These are phyloP conservation scores for Drosophila mayri DNA, from an alignment of 1,140 invertebrate species.

Conservation along the genomic window DNA sequence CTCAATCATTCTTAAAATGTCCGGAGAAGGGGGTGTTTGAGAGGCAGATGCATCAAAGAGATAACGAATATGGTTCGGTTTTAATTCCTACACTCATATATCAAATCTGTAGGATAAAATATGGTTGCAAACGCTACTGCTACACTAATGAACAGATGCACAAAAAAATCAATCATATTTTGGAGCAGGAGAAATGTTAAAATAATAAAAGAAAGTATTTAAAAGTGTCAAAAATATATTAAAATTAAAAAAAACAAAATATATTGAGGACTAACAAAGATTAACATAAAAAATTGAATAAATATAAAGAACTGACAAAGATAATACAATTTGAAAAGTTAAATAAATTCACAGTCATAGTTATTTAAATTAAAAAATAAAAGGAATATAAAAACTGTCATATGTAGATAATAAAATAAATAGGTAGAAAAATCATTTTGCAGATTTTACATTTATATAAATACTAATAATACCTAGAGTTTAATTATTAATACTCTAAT, in stretches of 20 bases:
- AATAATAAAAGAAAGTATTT: too few species aligned
- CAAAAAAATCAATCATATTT: slow-evolving; percentile 18
- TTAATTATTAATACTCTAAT: neutral
- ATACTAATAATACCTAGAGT: neutral
- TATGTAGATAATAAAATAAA: neutral
- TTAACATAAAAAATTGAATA: neutral
- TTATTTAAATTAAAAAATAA: neutral
- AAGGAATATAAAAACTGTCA: neutral
- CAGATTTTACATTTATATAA: neutral
- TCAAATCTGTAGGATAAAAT: slow-evolving; percentile 15
- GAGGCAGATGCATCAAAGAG: slow-evolving; percentile 30
- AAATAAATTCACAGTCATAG: too few species aligned
- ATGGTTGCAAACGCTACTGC: slow-evolving; percentile 10
- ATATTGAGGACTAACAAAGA: neutral
- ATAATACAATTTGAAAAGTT: too few species aligned
- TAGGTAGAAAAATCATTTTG: too few species aligned
- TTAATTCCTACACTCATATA: slow-evolving; percentile 34
- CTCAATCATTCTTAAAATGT: slow-evolving; percentile 44
- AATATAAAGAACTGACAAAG: neutral
- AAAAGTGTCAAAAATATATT: too few species aligned
- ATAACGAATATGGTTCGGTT: slow-evolving; percentile 35
- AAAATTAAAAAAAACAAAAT: neutral
- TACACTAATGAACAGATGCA: slow-evolving; percentile 19
- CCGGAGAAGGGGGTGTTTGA: neutral
- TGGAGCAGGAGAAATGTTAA: neutral